phyloP scores from a whole-genome alignment of 2,888 invertebrate species.

The Ophonus ardosiacus region DNA sequence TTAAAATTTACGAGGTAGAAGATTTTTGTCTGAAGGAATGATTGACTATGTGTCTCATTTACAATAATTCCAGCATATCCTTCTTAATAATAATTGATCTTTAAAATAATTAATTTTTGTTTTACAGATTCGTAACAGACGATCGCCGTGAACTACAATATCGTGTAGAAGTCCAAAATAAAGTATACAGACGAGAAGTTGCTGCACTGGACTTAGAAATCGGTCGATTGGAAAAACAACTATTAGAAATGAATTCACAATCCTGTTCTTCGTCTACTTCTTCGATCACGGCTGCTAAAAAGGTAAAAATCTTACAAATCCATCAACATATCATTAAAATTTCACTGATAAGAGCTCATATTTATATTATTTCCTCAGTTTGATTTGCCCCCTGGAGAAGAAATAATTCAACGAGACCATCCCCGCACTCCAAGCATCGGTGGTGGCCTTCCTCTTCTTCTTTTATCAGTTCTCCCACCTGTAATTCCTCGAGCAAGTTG shows the following conservation, averaged over 20 bases:
- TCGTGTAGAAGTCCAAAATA: slow-evolving; percentile 93
- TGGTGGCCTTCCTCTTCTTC: slow-evolving; percentile 83
- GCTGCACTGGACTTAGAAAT: slow-evolving; percentile 88
- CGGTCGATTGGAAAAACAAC: slow-evolving; percentile 83
- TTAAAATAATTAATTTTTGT: background rate
- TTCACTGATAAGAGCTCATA: no score
- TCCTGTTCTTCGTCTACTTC: slow-evolving; percentile 78
- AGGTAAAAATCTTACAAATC: background rate
- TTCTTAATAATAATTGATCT: no score
- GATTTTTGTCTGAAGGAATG: no score
- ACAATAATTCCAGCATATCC: no score
- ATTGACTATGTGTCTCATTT: no score
- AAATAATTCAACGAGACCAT: slow-evolving; percentile 65
- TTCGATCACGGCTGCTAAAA: slow-evolving; percentile 74
- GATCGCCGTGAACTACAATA: slow-evolving; percentile 90
- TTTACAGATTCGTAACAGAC: slow-evolving; percentile 85
- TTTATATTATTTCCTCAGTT: slow-evolving; percentile 63
- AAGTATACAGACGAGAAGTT: slow-evolving; percentile 91
- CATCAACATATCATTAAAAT: no score
- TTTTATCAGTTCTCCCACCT: slow-evolving; percentile 85
- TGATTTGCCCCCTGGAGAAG: slow-evolving; percentile 66
- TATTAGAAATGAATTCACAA: slow-evolving; percentile 79
- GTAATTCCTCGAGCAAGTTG: slow-evolving; percentile 87
- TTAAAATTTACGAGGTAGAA: no score
- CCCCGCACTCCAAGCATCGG: slow-evolving; percentile 82